Evolutionary conservation across 1,140 invertebrate species (phyloP).

Genomic region (Drosophila arizonae): DNA sequence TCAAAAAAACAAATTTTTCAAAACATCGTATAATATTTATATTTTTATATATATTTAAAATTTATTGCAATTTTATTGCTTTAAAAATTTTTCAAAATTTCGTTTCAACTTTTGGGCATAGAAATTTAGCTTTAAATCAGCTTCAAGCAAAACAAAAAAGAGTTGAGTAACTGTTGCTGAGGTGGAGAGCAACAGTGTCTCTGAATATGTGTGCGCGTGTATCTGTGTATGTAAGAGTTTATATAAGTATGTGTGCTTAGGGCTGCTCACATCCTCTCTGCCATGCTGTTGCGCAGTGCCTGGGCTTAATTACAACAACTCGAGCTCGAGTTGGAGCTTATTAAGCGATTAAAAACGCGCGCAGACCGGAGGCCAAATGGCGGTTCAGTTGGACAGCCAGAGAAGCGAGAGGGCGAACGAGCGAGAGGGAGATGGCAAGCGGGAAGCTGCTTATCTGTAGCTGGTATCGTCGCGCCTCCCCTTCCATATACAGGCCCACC

Average conservation of each 20-base stretch:
- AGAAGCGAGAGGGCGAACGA: neutral
- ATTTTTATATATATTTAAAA: too few relatives aligned
- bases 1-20: too few relatives aligned
- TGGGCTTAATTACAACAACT: slow-evolving; percentile 67
- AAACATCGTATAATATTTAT: too few relatives aligned
- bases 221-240: neutral
- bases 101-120: neutral
- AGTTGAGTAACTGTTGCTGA: neutral
- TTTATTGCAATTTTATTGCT: too few relatives aligned
- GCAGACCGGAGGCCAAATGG: slow-evolving; percentile 48
- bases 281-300: slow-evolving; percentile 12
- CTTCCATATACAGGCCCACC: neutral
- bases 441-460: slow-evolving; percentile 35
- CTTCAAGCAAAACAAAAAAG: neutral
- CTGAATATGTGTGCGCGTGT: neutral
- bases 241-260: neutral
- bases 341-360: slow-evolving; percentile 66
- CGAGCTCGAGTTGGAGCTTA: slow-evolving; percentile 50
- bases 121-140: neutral
- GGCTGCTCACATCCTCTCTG: slow-evolving; percentile 7
- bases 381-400: slow-evolving; percentile 13
- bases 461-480: slow-evolving; percentile 36
- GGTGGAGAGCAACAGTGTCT: neutral
- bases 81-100: too few relatives aligned
- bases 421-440: neutral